Base-by-base conservation (phyloP, 2,888 invertebrate species). In the Disparrhopalites patrizii region DNA sequence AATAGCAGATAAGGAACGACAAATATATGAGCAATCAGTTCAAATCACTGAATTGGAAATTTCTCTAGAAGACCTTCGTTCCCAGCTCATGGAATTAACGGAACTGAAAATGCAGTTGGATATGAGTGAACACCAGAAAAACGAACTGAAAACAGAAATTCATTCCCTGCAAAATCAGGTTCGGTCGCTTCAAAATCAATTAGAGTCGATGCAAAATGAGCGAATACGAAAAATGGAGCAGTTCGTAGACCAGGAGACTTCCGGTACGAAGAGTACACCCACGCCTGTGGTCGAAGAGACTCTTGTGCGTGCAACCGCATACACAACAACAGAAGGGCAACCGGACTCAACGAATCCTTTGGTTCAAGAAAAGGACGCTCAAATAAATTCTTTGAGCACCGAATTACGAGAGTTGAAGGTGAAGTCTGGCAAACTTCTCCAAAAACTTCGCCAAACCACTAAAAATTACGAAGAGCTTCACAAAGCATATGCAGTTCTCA, bases 361-460 rank as follows among this genome's bases (percentile, higher is more conserved):
- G 1, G n/a, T n/a, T n/a, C 40, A 63, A 20, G 25, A 25, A 18
- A 54, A 63, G 25, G 63, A 63, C 4, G 40, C 23, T 1, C 54
- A 63, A 20, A 52, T 63, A 5, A 15, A 15, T 18, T 13, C 33
- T 2, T 78, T 87, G 23, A 80, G 83, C 65, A 82, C 84, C 62
- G 88, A 89, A 73, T 82, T 88, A 8, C 83, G 85, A 70, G 81
- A 84, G 30, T 80, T 84, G 67, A 87, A 89, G 78, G 79, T 85
- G 0, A 91, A 91, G 77, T 85, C 87, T 31, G 85, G 86, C 1
- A 93, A 91, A 80, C 83, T 91, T 71, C 81, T 93, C 73, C 88
- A 89, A 76, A 93, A 92, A 79, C 80, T 93, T 50, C 93, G 92
- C 78, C 89, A 91, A 77, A 84, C 91, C 62, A 93, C 93, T 79